Percentiles rank a stretch among this genome's conserved stretches.
Conservation (phyloP, 1,140 invertebrate species). For the Brachionus paranguensis region DNA sequence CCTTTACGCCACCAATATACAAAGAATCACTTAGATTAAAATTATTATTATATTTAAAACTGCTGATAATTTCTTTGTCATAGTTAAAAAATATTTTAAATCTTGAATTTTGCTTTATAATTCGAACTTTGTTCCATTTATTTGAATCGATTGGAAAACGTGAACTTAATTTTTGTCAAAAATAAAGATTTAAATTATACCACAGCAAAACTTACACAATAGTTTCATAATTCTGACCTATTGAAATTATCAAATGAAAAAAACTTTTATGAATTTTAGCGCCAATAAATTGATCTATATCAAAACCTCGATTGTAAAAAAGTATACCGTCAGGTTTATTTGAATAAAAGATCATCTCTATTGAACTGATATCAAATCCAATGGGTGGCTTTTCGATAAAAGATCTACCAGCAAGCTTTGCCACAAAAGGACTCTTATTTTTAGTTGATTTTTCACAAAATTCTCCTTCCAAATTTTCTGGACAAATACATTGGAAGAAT, state of each 20-base stretch:
- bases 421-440: not conserved
- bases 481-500: not conserved
- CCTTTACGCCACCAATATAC: slow-evolving; percentile 25
- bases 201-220: not conserved
- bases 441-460: not conserved
- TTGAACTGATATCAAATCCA: not conserved
- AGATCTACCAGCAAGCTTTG: not conserved
- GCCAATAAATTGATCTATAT: not conserved
- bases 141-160: not conserved
- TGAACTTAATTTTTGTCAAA: not conserved
- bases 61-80: not conserved
- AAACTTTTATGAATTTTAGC: not conserved
- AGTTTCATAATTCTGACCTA: not conserved
- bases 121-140: slow-evolving; percentile 2
- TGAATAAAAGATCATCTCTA: not conserved
- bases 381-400: not conserved
- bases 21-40: not conserved
- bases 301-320: not conserved
- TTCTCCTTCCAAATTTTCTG: not conserved
- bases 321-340: slow-evolving; percentile 21
- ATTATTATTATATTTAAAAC: not conserved
- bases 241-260: not conserved
- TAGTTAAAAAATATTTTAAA: slow-evolving; percentile 18
- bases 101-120: not conserved
- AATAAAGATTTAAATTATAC: not conserved